These are phyloP conservation scores for Nycticorax nycticorax DNA, from an alignment of 2,113 vertebrate genomes.

Conservation along the genomic window DNA sequence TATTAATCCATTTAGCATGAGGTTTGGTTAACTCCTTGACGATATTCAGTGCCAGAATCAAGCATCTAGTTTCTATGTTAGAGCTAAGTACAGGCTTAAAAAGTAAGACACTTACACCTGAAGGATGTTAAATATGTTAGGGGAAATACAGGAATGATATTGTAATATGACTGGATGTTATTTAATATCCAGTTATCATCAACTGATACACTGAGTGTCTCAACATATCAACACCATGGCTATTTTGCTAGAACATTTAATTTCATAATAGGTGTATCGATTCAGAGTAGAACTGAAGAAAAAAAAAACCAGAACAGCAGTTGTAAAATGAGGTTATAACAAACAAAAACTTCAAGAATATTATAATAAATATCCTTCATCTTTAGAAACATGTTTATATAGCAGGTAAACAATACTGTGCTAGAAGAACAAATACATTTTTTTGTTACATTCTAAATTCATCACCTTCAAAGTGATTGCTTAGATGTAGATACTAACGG, in stretches of 20 bases:
- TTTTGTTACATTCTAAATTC: neutral
- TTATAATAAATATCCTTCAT: neutral
- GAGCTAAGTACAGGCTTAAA: neutral
- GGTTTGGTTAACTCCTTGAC: neutral
- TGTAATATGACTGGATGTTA: neutral
- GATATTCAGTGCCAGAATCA: neutral
- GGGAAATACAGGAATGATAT: neutral
- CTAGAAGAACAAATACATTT: neutral
- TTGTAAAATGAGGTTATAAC: neutral
- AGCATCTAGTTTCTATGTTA: neutral
- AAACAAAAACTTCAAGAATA: neutral
- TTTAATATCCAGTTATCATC: neutral
- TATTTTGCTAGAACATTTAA: neutral
- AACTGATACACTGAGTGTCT: neutral
- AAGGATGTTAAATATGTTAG: neutral
- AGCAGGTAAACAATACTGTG: neutral
- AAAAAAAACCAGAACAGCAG: neutral
- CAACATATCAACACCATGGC: neutral
- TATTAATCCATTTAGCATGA: neutral
- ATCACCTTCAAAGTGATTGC: neutral
- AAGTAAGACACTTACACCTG: neutral
- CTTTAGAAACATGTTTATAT: neutral
- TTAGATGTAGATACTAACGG: neutral
- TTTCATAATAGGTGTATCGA: neutral
- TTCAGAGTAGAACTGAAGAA: neutral